Conservation (phyloP, 2,888 invertebrate genomes). For the Pollenia labialis region DNA sequence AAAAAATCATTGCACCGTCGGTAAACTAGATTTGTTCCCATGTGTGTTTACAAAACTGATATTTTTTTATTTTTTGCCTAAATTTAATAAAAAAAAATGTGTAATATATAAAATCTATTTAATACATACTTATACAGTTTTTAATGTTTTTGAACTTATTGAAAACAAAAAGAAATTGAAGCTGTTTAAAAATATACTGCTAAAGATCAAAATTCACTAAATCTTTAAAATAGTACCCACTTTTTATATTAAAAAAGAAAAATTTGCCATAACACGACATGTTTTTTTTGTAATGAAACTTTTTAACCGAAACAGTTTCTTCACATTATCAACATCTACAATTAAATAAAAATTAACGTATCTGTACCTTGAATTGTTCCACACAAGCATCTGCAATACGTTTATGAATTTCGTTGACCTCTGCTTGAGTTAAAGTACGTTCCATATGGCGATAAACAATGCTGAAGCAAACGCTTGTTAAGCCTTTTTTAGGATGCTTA, state of each 20-base stretch:
- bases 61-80: no score
- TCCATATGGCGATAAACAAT: conserved; percentile 97
- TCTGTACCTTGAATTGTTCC: conserved; percentile 81
- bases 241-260: not conserved
- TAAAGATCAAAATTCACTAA: not conserved
- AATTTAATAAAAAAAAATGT: no score
- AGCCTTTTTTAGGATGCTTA: conserved; percentile 92
- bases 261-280: not conserved
- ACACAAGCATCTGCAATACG: conserved; percentile 87
- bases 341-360: conserved; percentile 78
- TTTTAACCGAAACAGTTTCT: not conserved
- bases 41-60: no score
- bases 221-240: not conserved
- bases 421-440: conserved; percentile 92
- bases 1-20: no score
- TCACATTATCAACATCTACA: conserved; percentile 21
- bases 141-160: conserved; percentile 13
- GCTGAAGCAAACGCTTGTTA: conserved; percentile 94
- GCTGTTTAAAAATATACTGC: not conserved
- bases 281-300: not conserved
- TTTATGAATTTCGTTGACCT: conserved; percentile 94
- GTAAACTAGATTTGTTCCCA: no score
- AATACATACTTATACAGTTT: not conserved
- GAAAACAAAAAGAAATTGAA: conserved; percentile 41
- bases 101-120: no score